Conservation (phyloP, 1,140 invertebrate species). For the Acromyrmex charruanus region DNA sequence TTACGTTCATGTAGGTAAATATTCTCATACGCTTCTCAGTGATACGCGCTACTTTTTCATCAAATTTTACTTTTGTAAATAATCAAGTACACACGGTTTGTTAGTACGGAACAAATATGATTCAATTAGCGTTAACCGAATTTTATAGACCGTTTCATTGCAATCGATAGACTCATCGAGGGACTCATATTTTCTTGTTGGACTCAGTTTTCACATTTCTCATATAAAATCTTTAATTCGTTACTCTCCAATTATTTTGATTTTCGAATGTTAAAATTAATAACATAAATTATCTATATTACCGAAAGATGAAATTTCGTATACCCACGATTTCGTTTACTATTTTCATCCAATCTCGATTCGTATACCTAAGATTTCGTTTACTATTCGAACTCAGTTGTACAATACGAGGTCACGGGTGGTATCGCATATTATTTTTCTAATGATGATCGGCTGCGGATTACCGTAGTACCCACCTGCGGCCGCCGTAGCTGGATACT, state of each 20-base stretch:
- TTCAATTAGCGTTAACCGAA: neutral
- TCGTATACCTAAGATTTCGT: neutral
- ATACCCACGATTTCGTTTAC: too few species aligned
- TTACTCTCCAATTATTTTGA: neutral
- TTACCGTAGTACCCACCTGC: slow-evolving; percentile 64
- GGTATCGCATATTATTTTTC: neutral
- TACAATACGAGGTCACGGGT: neutral
- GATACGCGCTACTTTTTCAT: neutral
- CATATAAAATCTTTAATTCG: neutral
- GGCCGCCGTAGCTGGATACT: slow-evolving; percentile 88
- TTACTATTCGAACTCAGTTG: neutral
- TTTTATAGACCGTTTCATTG: neutral
- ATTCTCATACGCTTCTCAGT: neutral
- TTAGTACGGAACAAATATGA: neutral
- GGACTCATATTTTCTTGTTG: neutral
- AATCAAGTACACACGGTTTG: neutral
- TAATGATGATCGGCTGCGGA: neutral
- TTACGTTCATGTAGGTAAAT: neutral
- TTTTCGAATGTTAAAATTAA: neutral
- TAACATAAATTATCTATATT: too few species aligned
- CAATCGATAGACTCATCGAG: neutral
- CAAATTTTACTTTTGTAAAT: neutral
- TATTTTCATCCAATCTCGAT: neutral
- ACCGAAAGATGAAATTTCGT: neutral
- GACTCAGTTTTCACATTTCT: neutral